phyloP scores from a whole-genome alignment of 2,888 invertebrate species.

The Chrysopilus asiliformis region DNA sequence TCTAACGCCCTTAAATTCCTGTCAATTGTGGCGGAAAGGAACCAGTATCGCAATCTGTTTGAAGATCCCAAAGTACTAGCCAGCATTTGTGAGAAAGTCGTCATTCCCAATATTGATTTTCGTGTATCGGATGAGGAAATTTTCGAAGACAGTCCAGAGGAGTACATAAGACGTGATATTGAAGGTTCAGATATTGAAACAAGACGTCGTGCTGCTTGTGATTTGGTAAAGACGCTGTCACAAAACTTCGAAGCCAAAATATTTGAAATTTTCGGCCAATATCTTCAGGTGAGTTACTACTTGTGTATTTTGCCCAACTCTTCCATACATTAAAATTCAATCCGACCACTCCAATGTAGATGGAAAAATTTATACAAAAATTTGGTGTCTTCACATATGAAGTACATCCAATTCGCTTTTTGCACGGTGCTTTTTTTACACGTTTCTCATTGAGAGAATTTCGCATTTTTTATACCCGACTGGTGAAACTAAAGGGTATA shows the following conservation, averaged over 20 bases:
- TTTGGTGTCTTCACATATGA: too few relatives aligned
- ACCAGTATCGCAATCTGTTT: slow-evolving; percentile 76
- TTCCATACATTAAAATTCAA: too few relatives aligned
- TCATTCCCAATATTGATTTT: slow-evolving; percentile 96
- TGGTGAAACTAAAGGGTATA: too few relatives aligned
- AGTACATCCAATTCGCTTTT: too few relatives aligned
- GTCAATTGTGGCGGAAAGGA: slow-evolving; percentile 84
- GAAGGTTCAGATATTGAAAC: slow-evolving; percentile 98
- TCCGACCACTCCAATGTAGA: too few relatives aligned
- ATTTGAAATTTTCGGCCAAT: slow-evolving; percentile 76
- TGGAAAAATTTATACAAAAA: too few relatives aligned
- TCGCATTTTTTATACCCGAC: too few relatives aligned
- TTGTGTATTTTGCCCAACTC: too few relatives aligned
- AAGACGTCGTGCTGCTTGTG: slow-evolving; percentile 88
- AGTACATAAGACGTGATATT: slow-evolving; percentile 90
- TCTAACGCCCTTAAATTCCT: slow-evolving; percentile 93
- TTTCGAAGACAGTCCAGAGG: slow-evolving; percentile 97
- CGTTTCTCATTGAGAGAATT: too few relatives aligned
- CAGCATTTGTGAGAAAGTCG: slow-evolving; percentile 94
- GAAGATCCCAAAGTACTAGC: slow-evolving; percentile 75
- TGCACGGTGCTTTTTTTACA: too few relatives aligned
- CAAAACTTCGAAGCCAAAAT: slow-evolving; percentile 78
- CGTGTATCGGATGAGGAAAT: slow-evolving; percentile 89
- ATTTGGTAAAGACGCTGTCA: slow-evolving; percentile 85
- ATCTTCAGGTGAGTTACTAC: slow-evolving; percentile 54